phyloP scores from a whole-genome alignment of 1,140 invertebrate genomes.

The Papilio polytes region DNA sequence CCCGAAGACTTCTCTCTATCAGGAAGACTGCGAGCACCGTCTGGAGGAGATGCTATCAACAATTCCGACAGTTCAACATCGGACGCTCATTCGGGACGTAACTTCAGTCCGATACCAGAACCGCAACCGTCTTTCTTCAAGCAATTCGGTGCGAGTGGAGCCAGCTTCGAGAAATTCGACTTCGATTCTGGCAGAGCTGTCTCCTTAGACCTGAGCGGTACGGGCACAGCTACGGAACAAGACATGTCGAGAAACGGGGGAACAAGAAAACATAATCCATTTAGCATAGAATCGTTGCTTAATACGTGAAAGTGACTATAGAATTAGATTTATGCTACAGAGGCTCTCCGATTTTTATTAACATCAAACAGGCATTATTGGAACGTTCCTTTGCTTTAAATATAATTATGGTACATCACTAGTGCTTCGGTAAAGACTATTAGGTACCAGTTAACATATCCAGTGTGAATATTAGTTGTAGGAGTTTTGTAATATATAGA shows the following conservation, averaged over 20 bases:
- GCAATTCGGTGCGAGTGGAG: conserved; percentile 67
- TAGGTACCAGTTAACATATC: conserved; percentile 80
- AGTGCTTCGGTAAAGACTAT: conserved; percentile 74
- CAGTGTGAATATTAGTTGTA: conserved; percentile 77
- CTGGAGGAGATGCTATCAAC: conserved; percentile 79
- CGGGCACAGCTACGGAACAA: conserved; percentile 74
- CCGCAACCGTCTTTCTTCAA: conserved; percentile 76
- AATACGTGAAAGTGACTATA: conserved; percentile 86
- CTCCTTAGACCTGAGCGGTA: conserved; percentile 78
- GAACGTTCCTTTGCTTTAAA: conserved; percentile 61
- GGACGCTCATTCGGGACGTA: conserved; percentile 77
- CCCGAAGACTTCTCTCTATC: conserved; percentile 83
- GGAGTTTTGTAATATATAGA: conserved; percentile 77
- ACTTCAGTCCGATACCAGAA: conserved; percentile 86
- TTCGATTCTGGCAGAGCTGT: conserved; percentile 78
- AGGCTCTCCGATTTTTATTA: conserved; percentile 62
- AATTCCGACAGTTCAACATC: conserved; percentile 85
- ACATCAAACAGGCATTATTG: conserved; percentile 57
- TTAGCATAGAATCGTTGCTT: conserved; percentile 93
- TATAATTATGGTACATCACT: conserved; percentile 57
- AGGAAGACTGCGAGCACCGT: conserved; percentile 72
- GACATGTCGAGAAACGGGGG: conserved; percentile 81
- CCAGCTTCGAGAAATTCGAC: conserved; percentile 77
- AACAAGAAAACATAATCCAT: conserved; percentile 87
- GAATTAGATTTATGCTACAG: conserved; percentile 53